Base-by-base conservation (phyloP, 1,140 invertebrate genomes). In the Drosophila pachea region DNA sequence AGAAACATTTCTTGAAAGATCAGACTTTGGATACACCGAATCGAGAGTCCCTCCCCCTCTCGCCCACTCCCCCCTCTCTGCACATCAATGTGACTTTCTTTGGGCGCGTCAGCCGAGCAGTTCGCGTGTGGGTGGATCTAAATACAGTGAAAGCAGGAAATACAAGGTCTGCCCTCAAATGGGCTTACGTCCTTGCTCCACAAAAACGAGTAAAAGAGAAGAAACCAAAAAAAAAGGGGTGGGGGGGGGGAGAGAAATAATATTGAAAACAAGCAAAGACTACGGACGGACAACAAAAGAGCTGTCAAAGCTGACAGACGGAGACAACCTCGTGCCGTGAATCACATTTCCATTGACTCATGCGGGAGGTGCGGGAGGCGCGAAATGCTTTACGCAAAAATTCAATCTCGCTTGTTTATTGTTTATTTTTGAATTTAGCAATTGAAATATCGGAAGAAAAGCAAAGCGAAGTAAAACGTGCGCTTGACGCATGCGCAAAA, bases 401-500 rank as follows among this genome's bases (percentile, higher is more conserved):
- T n/a, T n/a, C 14, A 64, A 70, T 70, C 62, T 65, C 36, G 45
- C 72, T 60, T 75, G 59, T 72, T 82, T 82, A 76, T 73, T 82
- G 77, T 82, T 84, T 83, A 83, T 83, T 83, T 83, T 78, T 62
- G 67, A 71, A 66, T 83, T 82, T 78, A 78, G 74, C 78, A 78
- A 74, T 73, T 62, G 64, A 68, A 72, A 64, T 64, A 38, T 56
- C 14, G 76, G 40, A 50, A 48, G 40, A 38, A 40, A 47, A 38
- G 45, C 47, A 43, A 4, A 49, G 12, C 32, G 48, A 36, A 49
- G 32, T 6, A 54, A 58, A 36, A 7, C 29, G 31, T 9, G 9
- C 8, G 14, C 47, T 58, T 82, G 77, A 81, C 78, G 78, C 75
- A 83, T 78, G 71, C 72, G 61, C 61, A 61, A 73, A 82, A 84